Base-by-base conservation (phyloP, 2,113 vertebrate species). In the Lampris megalopsis region DNA sequence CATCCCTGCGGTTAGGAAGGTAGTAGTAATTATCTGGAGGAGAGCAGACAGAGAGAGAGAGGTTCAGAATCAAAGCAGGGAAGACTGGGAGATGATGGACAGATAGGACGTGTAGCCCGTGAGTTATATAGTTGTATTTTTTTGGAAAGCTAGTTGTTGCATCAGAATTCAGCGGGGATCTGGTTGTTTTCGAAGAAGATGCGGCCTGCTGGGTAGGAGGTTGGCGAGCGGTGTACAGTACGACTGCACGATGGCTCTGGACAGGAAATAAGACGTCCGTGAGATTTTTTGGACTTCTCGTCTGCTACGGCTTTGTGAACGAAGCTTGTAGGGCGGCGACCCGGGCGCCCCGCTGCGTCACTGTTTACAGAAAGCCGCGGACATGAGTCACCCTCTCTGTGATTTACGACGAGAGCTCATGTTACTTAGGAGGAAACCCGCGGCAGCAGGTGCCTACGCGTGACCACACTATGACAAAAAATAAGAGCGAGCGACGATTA, bases 21-120 rank as follows among this genome's bases (percentile, higher is more conserved):
- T 94, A 95, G 89, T 99, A 99, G 80, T 98, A 96, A 91, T 98
- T 96, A 85, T 38, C 98, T 99, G 67, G 42, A 88, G 67, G 40
- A 80, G 71, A 47, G 4, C 11, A 80, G 43, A 85, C 53, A 64
- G 45, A 69, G 50, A 48, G 35, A 57, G 8, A 3, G 57, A 52
- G 48, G 66, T 59, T 71, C 64, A 70, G 24, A 36, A 24, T 8
- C 9, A n/a, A 9, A 38, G 11, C 2, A 1, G 57, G 40, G 1
- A 48, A 63, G 45, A 9, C 9, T 37, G 8, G 38, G 8, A 41
- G 24, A 24, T 24, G 24, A 24, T 24, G 10, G 42, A 63, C n/a
- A 47, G 42, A 63, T 24, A 40, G 40, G 24, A 58, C 7, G 13
- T 47, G 49, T 63, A 56, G 42, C 53, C 58, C 6, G 59, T 53